phyloP scores from a whole-genome alignment of 2,888 invertebrate genomes.

The Coelopa pilipes region DNA sequence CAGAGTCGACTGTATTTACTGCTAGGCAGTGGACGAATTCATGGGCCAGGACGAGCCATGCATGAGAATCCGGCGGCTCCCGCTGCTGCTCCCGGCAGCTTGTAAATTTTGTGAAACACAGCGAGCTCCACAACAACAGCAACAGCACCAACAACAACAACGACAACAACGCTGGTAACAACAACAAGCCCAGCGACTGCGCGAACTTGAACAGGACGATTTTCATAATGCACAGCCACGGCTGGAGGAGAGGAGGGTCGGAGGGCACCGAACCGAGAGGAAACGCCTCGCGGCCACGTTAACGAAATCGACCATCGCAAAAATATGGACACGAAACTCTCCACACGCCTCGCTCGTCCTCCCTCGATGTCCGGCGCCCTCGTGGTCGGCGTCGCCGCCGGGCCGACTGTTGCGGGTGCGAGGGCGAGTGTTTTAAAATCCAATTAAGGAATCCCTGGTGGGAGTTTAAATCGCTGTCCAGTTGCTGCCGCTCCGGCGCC shows the following conservation, averaged over 20 bases:
- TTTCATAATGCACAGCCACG: neutral
- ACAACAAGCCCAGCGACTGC: neutral
- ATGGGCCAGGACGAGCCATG: too few species aligned
- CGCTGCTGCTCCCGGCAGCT: constrained; percentile 5
- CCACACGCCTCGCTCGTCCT: neutral
- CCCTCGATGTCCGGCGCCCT: neutral
- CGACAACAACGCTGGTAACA: constrained; percentile 11
- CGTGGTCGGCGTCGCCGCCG: neutral
- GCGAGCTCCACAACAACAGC: neutral
- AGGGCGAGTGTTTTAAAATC: constrained; percentile 66
- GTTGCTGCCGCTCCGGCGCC: constrained; percentile 39
- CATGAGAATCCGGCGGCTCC: neutral
- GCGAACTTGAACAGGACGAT: constrained; percentile 6
- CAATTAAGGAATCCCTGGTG: constrained; percentile 66
- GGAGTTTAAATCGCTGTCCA: constrained; percentile 61
- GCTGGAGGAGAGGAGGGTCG: too few species aligned
- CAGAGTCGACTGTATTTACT: too few species aligned
- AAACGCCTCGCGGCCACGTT: constrained; percentile 27
- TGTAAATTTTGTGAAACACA: constrained; percentile 6
- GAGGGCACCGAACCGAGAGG: constrained; percentile 5
- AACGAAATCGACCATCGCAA: constrained; percentile 24
- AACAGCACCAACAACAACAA: constrained; percentile 21
- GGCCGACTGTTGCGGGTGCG: neutral
- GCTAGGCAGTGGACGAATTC: too few species aligned
- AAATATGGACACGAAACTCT: neutral